A percentile compares a stretch with the other conserved stretches of the same genome.
Evolutionary conservation across 2,888 invertebrate species (phyloP).

Genomic region (Cataglyphis livida): DNA sequence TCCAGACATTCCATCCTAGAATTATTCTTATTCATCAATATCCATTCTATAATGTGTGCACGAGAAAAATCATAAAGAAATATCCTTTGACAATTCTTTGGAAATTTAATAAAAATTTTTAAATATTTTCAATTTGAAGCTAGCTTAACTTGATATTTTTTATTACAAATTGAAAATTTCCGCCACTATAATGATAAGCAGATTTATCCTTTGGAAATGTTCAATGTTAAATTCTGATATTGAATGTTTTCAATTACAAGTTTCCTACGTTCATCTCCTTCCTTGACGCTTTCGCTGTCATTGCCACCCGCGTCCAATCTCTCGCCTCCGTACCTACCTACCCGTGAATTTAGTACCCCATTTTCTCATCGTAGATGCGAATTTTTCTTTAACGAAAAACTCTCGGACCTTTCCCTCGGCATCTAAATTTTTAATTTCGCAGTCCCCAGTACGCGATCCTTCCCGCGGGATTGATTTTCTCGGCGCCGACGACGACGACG

Average conservation of each 20-base stretch:
- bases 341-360: constrained; percentile 61
- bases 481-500: neutral
- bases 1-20: constrained; percentile 66
- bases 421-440: constrained; percentile 56
- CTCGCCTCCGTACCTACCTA: constrained; percentile 26
- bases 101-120: neutral
- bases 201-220: neutral
- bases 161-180: neutral
- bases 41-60: neutral
- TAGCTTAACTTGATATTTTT: neutral
- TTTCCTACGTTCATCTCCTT: constrained; percentile 14
- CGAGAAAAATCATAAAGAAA: neutral
- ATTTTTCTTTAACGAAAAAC: constrained; percentile 50
- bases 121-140: neutral
- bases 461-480: constrained; percentile 47
- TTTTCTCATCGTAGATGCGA: constrained; percentile 63
- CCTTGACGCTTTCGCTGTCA: neutral
- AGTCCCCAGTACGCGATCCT: constrained; percentile 38
- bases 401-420: constrained; percentile 39
- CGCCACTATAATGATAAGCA: neutral
- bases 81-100: neutral
- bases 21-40: constrained; percentile 37
- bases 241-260: constrained; percentile 4
- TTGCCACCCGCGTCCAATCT: constrained; percentile 34
- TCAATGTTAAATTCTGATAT: neutral